phyloP scores from a whole-genome alignment of 2,113 vertebrate species.

The Empidonax alnorum region DNA sequence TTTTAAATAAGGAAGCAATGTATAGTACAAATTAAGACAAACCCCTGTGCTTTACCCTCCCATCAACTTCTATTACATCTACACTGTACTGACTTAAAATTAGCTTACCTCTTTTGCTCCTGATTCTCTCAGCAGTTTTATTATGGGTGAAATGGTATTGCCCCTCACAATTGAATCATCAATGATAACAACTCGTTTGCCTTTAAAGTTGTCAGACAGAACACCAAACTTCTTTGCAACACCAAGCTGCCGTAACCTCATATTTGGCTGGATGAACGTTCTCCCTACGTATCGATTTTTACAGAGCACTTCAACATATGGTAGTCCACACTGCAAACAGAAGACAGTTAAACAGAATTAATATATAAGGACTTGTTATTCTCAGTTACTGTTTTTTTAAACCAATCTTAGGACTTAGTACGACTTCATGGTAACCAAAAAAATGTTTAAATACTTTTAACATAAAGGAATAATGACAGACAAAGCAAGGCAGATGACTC shows the following conservation, averaged over 20 bases:
- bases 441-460: not conserved
- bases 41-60: not conserved
- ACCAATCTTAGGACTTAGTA: not conserved
- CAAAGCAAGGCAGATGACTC: not conserved
- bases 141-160: conserved; percentile 98
- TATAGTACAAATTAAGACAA: not conserved
- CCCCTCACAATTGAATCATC: conserved; percentile 98
- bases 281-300: conserved; percentile 97
- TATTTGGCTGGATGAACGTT: conserved; percentile 97
- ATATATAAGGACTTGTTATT: not conserved
- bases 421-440: not conserved
- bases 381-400: not conserved
- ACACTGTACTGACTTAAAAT: not conserved
- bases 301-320: conserved; percentile 94
- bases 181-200: conserved; percentile 92
- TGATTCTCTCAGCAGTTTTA: conserved; percentile 94
- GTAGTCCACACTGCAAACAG: conserved; percentile 85
- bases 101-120: conserved; percentile 92
- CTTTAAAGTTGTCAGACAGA: conserved; percentile 94
- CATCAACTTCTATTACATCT: not conserved
- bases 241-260: conserved; percentile 93
- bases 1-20: not conserved
- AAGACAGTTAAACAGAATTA: not conserved
- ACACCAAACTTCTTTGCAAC: conserved; percentile 98
- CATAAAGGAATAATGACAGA: not conserved